phyloP scores from a whole-genome alignment of 2,888 invertebrate genomes.

The Ochropleura plecta region DNA sequence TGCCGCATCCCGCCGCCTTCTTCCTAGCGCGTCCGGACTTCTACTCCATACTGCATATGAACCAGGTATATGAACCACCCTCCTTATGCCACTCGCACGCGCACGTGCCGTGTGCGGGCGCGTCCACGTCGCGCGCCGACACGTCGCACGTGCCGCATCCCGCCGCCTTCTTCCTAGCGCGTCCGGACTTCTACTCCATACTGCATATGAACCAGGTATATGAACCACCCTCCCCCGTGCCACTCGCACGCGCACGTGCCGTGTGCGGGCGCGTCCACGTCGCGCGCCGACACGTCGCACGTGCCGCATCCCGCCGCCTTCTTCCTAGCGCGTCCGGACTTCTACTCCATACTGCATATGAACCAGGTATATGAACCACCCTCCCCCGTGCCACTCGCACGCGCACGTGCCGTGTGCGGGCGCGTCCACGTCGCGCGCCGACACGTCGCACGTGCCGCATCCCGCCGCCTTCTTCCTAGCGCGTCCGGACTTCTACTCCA shows the following conservation, averaged over 20 bases:
- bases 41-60: constrained; percentile 97
- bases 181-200: constrained; percentile 98
- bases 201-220: constrained; percentile 97
- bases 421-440: constrained; percentile 56
- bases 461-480: constrained; percentile 97
- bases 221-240: constrained; percentile 66
- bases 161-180: constrained; percentile 95
- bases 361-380: constrained; percentile 95
- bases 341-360: constrained; percentile 97
- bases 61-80: too few species aligned
- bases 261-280: constrained; percentile 70
- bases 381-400: constrained; percentile 84
- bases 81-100: constrained; percentile 90
- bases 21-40: constrained; percentile 97
- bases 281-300: constrained; percentile 71
- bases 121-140: constrained; percentile 60
- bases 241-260: constrained; percentile 90
- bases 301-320: constrained; percentile 94
- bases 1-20: constrained; percentile 94
- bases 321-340: constrained; percentile 97
- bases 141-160: constrained; percentile 91
- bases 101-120: constrained; percentile 82
- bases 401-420: constrained; percentile 86
- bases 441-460: constrained; percentile 85
- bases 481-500: constrained; percentile 97